These are phyloP conservation scores for Orthosia gothica DNA, from an alignment of 2,888 invertebrate species.

Conservation along the genomic window DNA sequence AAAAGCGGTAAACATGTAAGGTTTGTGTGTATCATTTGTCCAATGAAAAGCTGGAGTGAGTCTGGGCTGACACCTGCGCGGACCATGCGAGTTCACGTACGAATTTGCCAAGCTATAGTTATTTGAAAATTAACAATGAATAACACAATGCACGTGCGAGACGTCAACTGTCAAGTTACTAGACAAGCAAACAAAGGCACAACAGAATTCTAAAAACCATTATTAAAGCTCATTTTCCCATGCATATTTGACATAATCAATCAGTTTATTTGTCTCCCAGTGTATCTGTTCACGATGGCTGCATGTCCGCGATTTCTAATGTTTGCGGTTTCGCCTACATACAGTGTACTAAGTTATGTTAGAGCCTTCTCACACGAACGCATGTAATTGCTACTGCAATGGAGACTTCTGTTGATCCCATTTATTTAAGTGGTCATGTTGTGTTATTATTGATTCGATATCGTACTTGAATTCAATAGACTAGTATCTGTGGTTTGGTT, in stretches of 20 bases:
- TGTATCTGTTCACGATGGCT: conserved; percentile 60
- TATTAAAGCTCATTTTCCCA: background rate
- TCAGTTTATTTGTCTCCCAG: conserved; percentile 31
- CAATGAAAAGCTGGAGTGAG: too few relatives aligned
- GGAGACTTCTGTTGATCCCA: conserved; percentile 47
- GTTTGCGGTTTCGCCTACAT: conserved; percentile 76
- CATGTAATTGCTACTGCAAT: conserved; percentile 31
- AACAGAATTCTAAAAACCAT: background rate
- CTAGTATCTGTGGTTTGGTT: conserved; percentile 43
- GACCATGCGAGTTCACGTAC: too few relatives aligned
- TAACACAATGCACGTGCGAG: background rate
- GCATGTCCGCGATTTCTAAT: conserved; percentile 76
- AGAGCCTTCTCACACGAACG: conserved; percentile 48
- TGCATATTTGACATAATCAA: conserved; percentile 27
- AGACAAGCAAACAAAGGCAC: conserved; percentile 3
- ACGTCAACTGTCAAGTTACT: background rate
- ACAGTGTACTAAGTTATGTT: conserved; percentile 38
- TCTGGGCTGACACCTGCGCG: too few relatives aligned
- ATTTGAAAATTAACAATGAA: background rate
- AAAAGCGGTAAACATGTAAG: too few relatives aligned
- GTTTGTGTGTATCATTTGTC: too few relatives aligned
- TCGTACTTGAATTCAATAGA: conserved; percentile 50
- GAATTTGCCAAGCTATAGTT: too few relatives aligned
- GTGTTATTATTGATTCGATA: conserved; percentile 29
- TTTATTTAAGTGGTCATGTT: conserved; percentile 34